Percentiles rank a stretch among this genome's conserved stretches.
phyloP scores from a whole-genome alignment of 2,888 invertebrate genomes.

The Ophioninae sp. region DNA sequence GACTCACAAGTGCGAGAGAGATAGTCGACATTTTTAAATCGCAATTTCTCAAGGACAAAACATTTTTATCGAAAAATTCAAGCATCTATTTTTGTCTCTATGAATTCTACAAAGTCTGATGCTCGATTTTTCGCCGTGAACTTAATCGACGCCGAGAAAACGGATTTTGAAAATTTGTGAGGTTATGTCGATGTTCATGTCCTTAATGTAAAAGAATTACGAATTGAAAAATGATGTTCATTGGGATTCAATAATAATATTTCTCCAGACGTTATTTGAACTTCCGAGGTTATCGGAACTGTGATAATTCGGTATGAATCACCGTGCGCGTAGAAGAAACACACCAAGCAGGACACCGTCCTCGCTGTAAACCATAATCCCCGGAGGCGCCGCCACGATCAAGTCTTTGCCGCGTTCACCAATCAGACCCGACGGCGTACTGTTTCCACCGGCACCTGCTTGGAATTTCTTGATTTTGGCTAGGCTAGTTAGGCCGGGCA shows the following conservation, averaged over 20 bases:
- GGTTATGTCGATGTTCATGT: too few species aligned
- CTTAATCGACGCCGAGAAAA: too few species aligned
- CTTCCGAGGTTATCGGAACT: not conserved
- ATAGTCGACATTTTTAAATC: too few species aligned
- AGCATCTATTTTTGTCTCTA: too few species aligned
- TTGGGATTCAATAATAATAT: not conserved
- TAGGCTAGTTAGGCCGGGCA: conserved; percentile 82
- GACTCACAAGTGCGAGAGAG: too few species aligned
- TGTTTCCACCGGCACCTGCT: conserved; percentile 89
- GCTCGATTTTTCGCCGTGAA: too few species aligned
- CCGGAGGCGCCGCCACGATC: conserved; percentile 90
- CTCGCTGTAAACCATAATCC: conserved; percentile 88
- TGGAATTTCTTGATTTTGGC: conserved; percentile 84
- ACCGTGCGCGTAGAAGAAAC: conserved; percentile 4
- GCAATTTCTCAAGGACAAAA: too few species aligned
- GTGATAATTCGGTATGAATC: not conserved
- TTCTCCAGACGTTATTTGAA: conserved; percentile 4
- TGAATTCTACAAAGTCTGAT: too few species aligned
- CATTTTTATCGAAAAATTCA: too few species aligned
- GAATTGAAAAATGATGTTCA: too few species aligned
- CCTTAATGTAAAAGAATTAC: too few species aligned
- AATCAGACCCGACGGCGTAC: conserved; percentile 87
- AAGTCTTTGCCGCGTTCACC: conserved; percentile 89
- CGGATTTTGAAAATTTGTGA: too few species aligned
- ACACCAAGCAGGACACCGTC: conserved; percentile 85